Base-by-base conservation (phyloP, 1,140 invertebrate genomes). In the Rhynchophorus ferrugineus region DNA sequence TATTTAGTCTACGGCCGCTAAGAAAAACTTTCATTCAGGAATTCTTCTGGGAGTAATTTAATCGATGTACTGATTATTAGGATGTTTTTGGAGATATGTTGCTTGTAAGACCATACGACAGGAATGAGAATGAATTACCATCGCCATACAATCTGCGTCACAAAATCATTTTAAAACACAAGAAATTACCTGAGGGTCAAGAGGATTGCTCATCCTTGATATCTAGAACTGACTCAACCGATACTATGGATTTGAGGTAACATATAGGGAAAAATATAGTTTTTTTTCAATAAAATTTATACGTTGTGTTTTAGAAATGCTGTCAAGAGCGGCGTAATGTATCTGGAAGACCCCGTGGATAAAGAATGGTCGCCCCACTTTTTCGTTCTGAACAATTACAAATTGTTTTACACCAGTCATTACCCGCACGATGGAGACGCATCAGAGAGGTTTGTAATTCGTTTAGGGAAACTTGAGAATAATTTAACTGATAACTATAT, bases 21-120 rank as follows among this genome's bases (percentile, higher is more conserved):
- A n/a, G n/a, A n/a, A n/a, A n/a, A n/a, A n/a, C n/a, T n/a, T n/a
- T n/a, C n/a, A n/a, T n/a, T n/a, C n/a, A n/a, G n/a, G n/a, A n/a
- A n/a, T n/a, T n/a, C n/a, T n/a, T n/a, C n/a, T n/a, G n/a, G n/a
- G n/a, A n/a, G n/a, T n/a, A n/a, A n/a, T n/a, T n/a, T n/a, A n/a
- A n/a, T n/a, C n/a, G n/a, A n/a, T 29, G 24, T 29, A 5, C 11
- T 29, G 24, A 6, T 14, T 59, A 56, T 21, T 24, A 78, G 64
- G 92, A 98, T 68, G 83, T 95, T 7, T 95, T 99, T 72, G 93
- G 94, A 11, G 91, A 95, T 38, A 80, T 87, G 74, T 70, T 97
- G 8, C 61, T 97, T 2, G 75, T 79, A 0, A 81, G 88, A 60
- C 84, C 87, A 1, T 70, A 87, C 29, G 87, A 93, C 57, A 88